Percentiles rank a stretch among this genome's conserved stretches.
Conservation (phyloP, 37 sponge, comb jelly and placozoan genomes). For the Halichondria panicea region DNA sequence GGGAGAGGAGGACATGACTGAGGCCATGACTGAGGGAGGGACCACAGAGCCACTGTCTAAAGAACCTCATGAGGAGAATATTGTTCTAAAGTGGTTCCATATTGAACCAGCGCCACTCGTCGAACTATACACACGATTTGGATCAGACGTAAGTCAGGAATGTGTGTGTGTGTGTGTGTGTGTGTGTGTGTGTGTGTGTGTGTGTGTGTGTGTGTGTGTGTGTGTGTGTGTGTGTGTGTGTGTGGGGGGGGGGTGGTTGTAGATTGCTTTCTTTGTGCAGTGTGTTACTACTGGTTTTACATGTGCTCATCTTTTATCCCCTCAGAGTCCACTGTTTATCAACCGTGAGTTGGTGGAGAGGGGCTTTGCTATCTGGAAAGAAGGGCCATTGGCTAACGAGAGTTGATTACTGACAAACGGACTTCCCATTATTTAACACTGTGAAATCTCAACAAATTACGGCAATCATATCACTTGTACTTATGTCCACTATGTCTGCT, state of each 20-base stretch:
- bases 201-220: neutral
- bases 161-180: neutral
- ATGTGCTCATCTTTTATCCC: neutral
- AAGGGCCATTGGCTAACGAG: no score
- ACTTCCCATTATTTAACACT: no score
- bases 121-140: conserved; percentile 50
- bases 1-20: neutral
- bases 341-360: conserved; percentile 60
- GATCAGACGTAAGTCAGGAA: conserved; percentile 32
- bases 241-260: neutral
- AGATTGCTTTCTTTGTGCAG: neutral
- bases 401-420: no score
- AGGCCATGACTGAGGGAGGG: neutral
- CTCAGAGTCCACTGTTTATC: conserved; percentile 45
- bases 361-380: conserved; percentile 53
- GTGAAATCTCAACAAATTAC: no score
- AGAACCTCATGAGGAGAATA: no score
- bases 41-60: neutral
- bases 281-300: neutral
- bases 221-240: neutral
- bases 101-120: conserved; percentile 14
- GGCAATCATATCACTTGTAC: no score
- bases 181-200: neutral
- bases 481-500: no score
- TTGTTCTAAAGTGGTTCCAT: neutral